Evolutionary conservation across 2,797 vertebrate species (phyloP).

Genomic region (Semaprochilodus insignis): DNA sequence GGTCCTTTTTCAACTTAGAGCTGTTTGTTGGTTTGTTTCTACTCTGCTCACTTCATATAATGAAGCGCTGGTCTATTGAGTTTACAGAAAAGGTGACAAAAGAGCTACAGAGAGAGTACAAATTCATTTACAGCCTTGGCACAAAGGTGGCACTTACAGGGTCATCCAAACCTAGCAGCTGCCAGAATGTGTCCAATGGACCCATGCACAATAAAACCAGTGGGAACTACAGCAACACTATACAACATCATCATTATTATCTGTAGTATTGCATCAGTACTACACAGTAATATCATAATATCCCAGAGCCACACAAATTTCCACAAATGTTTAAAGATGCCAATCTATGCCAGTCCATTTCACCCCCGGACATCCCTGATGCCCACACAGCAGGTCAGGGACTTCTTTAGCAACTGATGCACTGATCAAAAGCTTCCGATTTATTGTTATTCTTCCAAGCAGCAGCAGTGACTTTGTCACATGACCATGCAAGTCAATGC

Average conservation of each 20-base stretch:
- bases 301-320: no score
- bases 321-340: background rate
- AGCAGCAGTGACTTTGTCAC: background rate
- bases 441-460: background rate
- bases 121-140: background rate
- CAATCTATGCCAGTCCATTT: no score
- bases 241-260: background rate
- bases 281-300: background rate
- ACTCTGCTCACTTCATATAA: background rate
- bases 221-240: background rate
- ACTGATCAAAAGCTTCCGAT: background rate
- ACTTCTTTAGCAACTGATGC: background rate
- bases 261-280: background rate
- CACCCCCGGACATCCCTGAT: background rate
- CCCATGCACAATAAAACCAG: background rate
- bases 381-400: no score
- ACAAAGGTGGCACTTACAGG: background rate
- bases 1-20: background rate
- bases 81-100: slow-evolving; percentile 32
- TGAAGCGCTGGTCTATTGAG: slow-evolving; percentile 5
- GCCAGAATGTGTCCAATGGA: slow-evolving; percentile 9
- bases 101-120: background rate
- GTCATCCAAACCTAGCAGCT: background rate
- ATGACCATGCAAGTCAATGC: background rate
- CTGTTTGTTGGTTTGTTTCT: background rate